Evolutionary conservation across 2,113 vertebrate genomes (phyloP), one percentile per base, ranked within the genome.

Genomic region (Ursus arctos): DNA sequence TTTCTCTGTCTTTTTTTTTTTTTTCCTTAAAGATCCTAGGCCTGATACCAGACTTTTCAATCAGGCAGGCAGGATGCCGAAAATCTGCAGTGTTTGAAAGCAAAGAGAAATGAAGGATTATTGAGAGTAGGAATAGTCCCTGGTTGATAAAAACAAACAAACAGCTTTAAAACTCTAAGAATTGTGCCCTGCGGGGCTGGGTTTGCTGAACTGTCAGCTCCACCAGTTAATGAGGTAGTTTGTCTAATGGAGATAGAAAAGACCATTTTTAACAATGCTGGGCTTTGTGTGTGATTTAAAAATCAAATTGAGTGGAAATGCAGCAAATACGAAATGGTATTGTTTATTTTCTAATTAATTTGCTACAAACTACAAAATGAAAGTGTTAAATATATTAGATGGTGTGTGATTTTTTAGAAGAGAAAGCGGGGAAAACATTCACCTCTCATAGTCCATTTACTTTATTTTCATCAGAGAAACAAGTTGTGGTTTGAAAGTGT

Each of bases 341-440:
- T 94, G 95, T 93, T 98, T 95, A 93, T 95, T 98, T 97, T 93
- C 97, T 94, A 98, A 97, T 97, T 96, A 98, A 96, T 98, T 98
- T 89, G 83, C 88, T 94, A 61, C 91, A 94, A 92, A 83, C 72
- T 88, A n/a, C 91, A 94, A 88, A 88, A 93, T 85, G 63, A 94
- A 97, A 87, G 88, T 94, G 67, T 94, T 90, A 86, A 94, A 63
- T 86, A 59, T 57, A 61, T 92, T 63, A 40, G 83, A 71, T 61
- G 33, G 63, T 24, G 2, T 63, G 21, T 85, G 79, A 88, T 87
- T 95, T 94, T 94, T 94, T 59, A 61, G 95, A 82, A 80, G 49
- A 79, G 53, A 84, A 84, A 88, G 21, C 16, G 24, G 26, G 36
- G 31, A 49, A 82, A 82, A 33, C 69, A 18, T 91, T 94, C 47